Percentiles rank a stretch among this genome's conserved stretches.
Conservation (phyloP, 1,140 invertebrate genomes). For the Adoxophyes honmai region DNA sequence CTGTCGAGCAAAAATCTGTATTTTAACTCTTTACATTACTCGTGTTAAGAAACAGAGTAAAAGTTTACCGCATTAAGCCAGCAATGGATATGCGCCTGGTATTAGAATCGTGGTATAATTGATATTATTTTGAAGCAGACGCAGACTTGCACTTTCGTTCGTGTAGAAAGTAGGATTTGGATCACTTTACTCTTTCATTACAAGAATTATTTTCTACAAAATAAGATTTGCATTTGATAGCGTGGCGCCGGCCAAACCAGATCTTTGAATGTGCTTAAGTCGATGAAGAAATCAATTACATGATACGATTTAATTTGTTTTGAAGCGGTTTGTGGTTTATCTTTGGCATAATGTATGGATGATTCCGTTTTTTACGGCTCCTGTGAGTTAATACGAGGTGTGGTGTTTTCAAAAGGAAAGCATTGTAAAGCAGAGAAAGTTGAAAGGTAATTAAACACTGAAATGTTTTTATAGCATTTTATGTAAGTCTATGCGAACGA, state of each 20-base stretch:
- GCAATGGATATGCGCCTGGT: not conserved
- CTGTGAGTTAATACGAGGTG: not conserved
- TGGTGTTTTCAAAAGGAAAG: slow-evolving; percentile 3
- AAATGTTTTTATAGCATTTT: not conserved
- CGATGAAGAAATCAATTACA: slow-evolving; percentile 5
- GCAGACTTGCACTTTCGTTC: slow-evolving; percentile 6
- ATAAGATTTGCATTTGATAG: slow-evolving; percentile 3
- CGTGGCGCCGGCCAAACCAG: not conserved
- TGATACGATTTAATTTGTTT: not conserved
- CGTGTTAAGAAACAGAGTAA: too few species aligned
- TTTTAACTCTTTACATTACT: too few species aligned
- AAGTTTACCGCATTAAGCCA: not conserved
- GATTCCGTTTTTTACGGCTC: not conserved
- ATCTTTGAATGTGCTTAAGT: not conserved
- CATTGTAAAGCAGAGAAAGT: not conserved
- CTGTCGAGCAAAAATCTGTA: too few species aligned
- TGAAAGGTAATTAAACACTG: not conserved
- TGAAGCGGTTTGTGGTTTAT: not conserved
- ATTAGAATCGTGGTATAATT: not conserved
- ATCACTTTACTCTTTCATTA: slow-evolving; percentile 3
- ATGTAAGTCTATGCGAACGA: too few species aligned
- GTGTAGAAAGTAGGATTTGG: slow-evolving; percentile 8
- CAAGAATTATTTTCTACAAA: slow-evolving; percentile 8
- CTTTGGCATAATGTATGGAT: not conserved
- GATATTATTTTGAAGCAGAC: slow-evolving; percentile 3